Percentiles rank a stretch among this genome's conserved stretches.
These are phyloP conservation scores for Catostomus latipinnis DNA, from an alignment of 2,797 vertebrate species.

Conservation along the genomic window DNA sequence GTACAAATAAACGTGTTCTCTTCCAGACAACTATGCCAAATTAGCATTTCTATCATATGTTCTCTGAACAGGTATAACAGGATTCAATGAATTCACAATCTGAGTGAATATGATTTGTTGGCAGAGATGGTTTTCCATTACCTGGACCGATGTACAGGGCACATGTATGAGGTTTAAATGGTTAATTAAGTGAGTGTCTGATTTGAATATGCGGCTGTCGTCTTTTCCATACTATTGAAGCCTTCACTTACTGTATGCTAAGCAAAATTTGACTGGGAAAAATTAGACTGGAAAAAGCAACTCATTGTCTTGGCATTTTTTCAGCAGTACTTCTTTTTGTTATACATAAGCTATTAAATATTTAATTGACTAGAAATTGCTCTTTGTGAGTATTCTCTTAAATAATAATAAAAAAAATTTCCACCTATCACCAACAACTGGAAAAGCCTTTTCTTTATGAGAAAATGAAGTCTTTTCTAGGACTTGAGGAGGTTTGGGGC, in stretches of 20 bases:
- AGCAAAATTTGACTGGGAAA: background rate
- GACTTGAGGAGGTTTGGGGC: too few relatives aligned
- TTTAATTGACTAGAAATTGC: too few relatives aligned
- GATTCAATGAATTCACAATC: conserved; percentile 19
- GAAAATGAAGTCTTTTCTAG: too few relatives aligned
- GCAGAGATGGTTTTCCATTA: conserved; percentile 9
- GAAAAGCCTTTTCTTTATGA: too few relatives aligned
- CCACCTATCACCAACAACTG: too few relatives aligned
- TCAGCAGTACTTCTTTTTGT: too few relatives aligned
- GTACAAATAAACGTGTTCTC: conserved; percentile 40
- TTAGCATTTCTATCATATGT: conserved; percentile 35
- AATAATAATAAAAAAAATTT: too few relatives aligned
- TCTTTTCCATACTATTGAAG: background rate
- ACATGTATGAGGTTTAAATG: conserved; percentile 8
- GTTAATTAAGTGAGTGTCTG: background rate
- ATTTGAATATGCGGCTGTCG: background rate
- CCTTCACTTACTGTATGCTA: background rate
- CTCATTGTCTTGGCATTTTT: too few relatives aligned
- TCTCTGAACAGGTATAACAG: conserved; percentile 40
- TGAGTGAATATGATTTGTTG: conserved; percentile 21
- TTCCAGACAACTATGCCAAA: conserved; percentile 6
- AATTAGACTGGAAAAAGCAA: background rate
- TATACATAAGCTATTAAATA: too few relatives aligned
- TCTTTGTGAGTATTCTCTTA: too few relatives aligned
- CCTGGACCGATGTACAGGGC: background rate